Percentiles rank a stretch among this genome's conserved stretches.
These are phyloP conservation scores for Serilophus lunatus DNA, from an alignment of 2,113 vertebrate genomes.

Conservation along the genomic window DNA sequence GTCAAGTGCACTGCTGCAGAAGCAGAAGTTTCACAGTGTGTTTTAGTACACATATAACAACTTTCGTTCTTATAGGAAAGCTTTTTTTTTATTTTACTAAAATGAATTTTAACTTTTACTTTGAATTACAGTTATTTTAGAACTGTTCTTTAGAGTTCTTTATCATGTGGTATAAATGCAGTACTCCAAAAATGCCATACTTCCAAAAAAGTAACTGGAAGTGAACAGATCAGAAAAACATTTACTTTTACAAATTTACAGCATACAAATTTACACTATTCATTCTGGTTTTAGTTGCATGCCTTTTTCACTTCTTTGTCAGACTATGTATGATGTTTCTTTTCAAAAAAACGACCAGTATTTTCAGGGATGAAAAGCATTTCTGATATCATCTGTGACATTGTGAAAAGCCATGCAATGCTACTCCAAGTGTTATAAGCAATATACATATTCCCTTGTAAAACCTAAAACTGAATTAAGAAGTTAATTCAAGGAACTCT, in stretches of 20 bases:
- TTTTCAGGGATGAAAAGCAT: background rate
- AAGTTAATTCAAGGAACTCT: background rate
- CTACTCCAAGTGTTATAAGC: background rate
- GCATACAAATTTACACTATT: background rate
- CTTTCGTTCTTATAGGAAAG: background rate
- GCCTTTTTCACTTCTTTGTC: background rate
- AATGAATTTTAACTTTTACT: background rate
- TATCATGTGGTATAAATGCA: background rate
- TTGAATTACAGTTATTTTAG: background rate
- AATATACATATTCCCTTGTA: background rate
- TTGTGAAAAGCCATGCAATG: background rate
- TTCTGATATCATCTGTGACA: background rate
- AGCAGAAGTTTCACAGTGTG: background rate
- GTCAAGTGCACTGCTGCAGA: background rate
- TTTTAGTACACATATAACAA: background rate
- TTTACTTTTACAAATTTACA: background rate
- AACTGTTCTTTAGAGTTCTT: background rate
- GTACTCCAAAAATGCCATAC: background rate
- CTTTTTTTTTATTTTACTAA: background rate
- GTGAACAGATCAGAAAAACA: background rate
- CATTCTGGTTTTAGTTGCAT: too few relatives aligned
- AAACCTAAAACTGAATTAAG: background rate
- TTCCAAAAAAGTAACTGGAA: background rate
- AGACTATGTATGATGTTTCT: background rate
- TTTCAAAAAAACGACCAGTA: accelerated